Base-by-base conservation (phyloP, 2,113 vertebrate genomes). In the Globicephala melas region DNA sequence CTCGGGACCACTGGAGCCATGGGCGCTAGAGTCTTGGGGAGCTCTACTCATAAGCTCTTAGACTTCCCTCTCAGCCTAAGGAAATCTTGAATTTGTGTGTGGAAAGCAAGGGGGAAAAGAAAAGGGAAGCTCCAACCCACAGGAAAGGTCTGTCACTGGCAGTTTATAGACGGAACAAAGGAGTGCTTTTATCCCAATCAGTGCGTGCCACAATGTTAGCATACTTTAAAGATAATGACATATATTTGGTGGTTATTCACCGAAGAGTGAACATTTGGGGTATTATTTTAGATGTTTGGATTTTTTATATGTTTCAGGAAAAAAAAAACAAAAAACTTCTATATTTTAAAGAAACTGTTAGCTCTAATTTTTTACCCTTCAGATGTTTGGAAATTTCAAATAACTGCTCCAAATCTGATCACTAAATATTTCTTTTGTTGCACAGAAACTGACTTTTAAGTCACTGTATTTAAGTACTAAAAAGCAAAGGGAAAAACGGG, bases 331-430 rank as follows among this genome's bases (percentile, higher is more conserved):
- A 38, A 71, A 60, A 12, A 31, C 47, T 85, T 17, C 18, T 81
- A 0, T 62, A 90, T 95, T 95, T 87, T 84, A 92, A 95, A 97
- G 31, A 62, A 96, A 84, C 95, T 25, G n/a, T 53, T 38, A 81
- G 50, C 28, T 81, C 91, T 47, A 62, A 9, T 23, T 89, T 94
- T 95, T 68, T 68, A 38, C 36, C n/a, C 71, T 93, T 77, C 38
- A 33, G 76, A 65, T 21, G 28, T 41, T 91, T n/a, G 67, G 33
- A 47, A 74, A 76, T 88, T 94, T 95, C 89, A 87, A 92, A 88
- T 50, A 92, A 68, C 26, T 63, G 8, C 33, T 91, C 63, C 31
- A 93, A 89, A 94, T 58, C 36, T 38, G 23, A 93, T 91, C 33
- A 44, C 15, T 87, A 93, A 70, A 36, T 91, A 77, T 95, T 94